Evolutionary conservation across 2,888 invertebrate species (phyloP).

Genomic region (Euproctis similis): DNA sequence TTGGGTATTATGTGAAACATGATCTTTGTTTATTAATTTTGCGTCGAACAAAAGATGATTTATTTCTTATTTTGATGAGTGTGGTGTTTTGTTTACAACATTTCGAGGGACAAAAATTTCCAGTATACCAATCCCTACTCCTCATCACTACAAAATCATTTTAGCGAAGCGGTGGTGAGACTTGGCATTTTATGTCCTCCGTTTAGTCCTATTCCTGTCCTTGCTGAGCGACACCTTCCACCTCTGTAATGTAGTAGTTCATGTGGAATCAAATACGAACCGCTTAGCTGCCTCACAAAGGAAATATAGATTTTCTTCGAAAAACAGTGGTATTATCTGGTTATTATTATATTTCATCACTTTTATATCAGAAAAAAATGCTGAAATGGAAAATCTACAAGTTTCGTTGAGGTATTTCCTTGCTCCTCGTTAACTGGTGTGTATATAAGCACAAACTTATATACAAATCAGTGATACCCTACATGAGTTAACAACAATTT

Average conservation of each 20-base stretch:
- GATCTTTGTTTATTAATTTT: too few relatives aligned
- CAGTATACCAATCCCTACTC: too few relatives aligned
- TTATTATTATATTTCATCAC: conserved; percentile 8
- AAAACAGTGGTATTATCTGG: not conserved
- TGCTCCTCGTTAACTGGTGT: conserved; percentile 42
- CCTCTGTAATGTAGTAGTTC: conserved; percentile 59
- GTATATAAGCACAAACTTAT: conserved; percentile 60
- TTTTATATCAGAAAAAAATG: conserved; percentile 11
- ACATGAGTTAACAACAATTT: conserved; percentile 19
- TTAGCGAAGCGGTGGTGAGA: conserved; percentile 68
- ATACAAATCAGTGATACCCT: conserved; percentile 47
- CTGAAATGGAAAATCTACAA: conserved; percentile 33
- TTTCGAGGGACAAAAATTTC: too few relatives aligned
- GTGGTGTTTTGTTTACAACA: too few relatives aligned
- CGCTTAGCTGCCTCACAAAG: conserved; percentile 68
- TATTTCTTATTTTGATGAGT: too few relatives aligned
- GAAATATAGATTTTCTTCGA: conserved; percentile 30
- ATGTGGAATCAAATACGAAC: conserved; percentile 67
- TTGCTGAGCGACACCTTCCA: conserved; percentile 71
- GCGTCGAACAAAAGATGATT: too few relatives aligned
- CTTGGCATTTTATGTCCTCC: conserved; percentile 45
- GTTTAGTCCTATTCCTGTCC: conserved; percentile 57
- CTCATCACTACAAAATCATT: conserved; percentile 27
- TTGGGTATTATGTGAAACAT: too few relatives aligned
- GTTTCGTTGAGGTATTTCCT: conserved; percentile 52